Base-by-base conservation (phyloP, 2,113 vertebrate species). In the Pseudorasbora parva region DNA sequence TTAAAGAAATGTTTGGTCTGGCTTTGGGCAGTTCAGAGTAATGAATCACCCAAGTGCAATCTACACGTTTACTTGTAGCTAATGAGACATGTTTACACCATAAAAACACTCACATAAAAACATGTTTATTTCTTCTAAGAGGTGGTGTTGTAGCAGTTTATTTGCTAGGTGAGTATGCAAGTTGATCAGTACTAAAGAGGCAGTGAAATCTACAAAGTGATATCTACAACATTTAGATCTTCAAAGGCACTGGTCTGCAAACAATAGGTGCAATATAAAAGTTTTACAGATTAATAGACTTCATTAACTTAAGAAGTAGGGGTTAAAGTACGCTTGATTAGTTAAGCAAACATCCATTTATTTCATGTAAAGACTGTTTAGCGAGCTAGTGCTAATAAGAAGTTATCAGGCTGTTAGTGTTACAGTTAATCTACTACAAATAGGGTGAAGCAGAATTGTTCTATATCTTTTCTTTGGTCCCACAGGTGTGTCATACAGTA, bases 81-180 rank as follows among this genome's bases (percentile, higher is more conserved):
- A 74, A 74, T 51, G 71, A 51, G 14, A 51, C 45, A 74, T 74
- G 15, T 6, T 78, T 43, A 0, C 11, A 43, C 30, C 30, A 33
- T 8, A n/a, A 59, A n/a, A 8, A 41, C 0, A 7, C 30, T 23
- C 3, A 15, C 33, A 41, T 12, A 37, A 57, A 37, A 77, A 77
- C 30, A n/a, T 41, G 56, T 78, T 62, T 60, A 78, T 78, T n/a
- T 78, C 54, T 27, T 45, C 21, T 25, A 60, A 78, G 37, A 15
- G 37, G n/a, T 60, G 6, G 56, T 27, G 56, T 60, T 60, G 56
- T 4, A 1, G 6, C n/a, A 23, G 54, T 23, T 59, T 60, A 25
- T 60, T 78, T 78, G n/a, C 30, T 30, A 30, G 30, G 30, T 30
- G 30, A 2, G 30, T 30, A 30, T 30, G 30, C 4, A 0, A 8